Evolutionary conservation across 2,888 invertebrate genomes (phyloP).

Genomic region (Synanthedon tipuliformis): DNA sequence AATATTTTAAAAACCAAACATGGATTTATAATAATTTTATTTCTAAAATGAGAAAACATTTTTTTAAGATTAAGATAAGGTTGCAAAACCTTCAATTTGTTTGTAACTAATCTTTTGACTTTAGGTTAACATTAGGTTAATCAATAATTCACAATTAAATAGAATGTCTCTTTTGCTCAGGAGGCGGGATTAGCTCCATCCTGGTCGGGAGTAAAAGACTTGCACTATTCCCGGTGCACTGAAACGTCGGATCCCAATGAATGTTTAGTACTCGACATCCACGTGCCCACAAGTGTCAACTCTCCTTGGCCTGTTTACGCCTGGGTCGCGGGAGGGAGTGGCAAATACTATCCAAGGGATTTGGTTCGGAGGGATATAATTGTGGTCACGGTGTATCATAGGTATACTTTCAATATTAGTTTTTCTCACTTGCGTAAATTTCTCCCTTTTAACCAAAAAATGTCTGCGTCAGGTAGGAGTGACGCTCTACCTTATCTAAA

Average conservation of each 20-base stretch:
- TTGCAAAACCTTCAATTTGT: too few relatives aligned
- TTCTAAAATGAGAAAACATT: too few relatives aligned
- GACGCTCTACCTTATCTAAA: too few relatives aligned
- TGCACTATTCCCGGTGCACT: constrained; percentile 27
- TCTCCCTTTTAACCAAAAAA: too few relatives aligned
- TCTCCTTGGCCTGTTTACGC: constrained; percentile 40
- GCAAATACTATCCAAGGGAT: constrained; percentile 30
- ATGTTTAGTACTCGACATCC: constrained; percentile 75
- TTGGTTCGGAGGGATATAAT: constrained; percentile 40
- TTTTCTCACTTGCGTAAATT: background rate
- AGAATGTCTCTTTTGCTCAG: constrained; percentile 14
- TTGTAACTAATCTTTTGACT: too few relatives aligned
- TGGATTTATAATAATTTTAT: too few relatives aligned
- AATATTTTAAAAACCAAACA: too few relatives aligned
- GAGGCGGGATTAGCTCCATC: constrained; percentile 41
- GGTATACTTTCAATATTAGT: constrained; percentile 20
- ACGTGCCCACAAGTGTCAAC: constrained; percentile 57
- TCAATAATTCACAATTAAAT: too few relatives aligned
- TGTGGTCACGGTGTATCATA: constrained; percentile 43
- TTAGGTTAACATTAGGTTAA: too few relatives aligned
- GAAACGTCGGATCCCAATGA: constrained; percentile 54
- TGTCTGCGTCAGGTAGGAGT: too few relatives aligned
- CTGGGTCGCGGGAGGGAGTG: constrained; percentile 43
- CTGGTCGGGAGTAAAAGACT: constrained; percentile 38
- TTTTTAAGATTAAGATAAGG: too few relatives aligned